Evolutionary conservation across 2,113 vertebrate species (phyloP).

Genomic region (Urocolius indicus): DNA sequence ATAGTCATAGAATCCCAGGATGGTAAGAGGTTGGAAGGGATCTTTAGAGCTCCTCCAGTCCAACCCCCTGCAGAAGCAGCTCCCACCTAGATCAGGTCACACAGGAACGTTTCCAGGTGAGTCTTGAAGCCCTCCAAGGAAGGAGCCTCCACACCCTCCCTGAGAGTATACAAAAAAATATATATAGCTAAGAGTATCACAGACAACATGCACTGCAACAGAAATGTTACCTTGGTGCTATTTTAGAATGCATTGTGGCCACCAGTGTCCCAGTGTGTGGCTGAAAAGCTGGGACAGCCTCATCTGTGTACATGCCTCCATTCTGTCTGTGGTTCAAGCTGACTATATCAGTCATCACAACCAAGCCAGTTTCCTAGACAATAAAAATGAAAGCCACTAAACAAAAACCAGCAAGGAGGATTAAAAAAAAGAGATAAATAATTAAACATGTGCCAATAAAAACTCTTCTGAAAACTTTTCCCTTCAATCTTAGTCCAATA

Average conservation of each 20-base stretch:
- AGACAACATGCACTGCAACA: accelerated
- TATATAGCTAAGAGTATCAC: background rate
- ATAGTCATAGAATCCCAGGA: too few species aligned
- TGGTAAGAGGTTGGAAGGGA: too few species aligned
- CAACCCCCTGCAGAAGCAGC: too few species aligned
- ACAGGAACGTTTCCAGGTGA: too few species aligned
- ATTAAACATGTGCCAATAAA: background rate
- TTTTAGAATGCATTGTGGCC: slow-evolving; percentile 78
- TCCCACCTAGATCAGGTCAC: too few species aligned
- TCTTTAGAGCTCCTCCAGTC: too few species aligned
- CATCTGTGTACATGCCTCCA: slow-evolving; percentile 90
- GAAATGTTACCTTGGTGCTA: slow-evolving; percentile 75
- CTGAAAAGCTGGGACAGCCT: slow-evolving; percentile 90
- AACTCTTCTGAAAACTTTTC: background rate
- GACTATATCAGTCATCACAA: slow-evolving; percentile 92
- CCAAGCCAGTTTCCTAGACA: slow-evolving; percentile 88
- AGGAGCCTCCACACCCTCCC: too few species aligned
- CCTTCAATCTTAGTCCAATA: background rate
- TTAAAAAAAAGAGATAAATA: background rate
- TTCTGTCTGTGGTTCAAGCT: slow-evolving; percentile 91
- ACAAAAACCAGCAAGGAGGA: background rate
- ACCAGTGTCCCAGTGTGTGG: slow-evolving; percentile 87
- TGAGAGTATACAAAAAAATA: background rate
- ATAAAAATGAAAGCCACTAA: background rate
- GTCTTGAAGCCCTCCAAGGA: too few species aligned